Evolutionary conservation across 2,888 invertebrate species (phyloP).

Genomic region (Eilema sororculum): DNA sequence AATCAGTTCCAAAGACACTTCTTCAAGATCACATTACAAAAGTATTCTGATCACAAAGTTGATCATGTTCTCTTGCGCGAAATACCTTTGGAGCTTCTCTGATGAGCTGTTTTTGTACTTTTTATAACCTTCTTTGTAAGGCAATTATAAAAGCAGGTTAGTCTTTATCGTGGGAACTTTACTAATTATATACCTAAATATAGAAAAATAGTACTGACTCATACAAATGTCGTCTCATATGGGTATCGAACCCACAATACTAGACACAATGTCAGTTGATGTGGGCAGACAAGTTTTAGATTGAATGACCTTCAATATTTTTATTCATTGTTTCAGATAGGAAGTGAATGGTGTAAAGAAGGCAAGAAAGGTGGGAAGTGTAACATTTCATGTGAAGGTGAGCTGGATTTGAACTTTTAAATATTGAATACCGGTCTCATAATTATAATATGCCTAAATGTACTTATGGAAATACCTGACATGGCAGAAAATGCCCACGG

Average conservation of each 20-base stretch:
- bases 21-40: neutral
- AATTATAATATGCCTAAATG: neutral
- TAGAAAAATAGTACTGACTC: neutral
- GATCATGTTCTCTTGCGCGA: too few relatives aligned
- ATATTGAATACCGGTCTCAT: neutral
- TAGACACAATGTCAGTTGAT: neutral
- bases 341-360: conserved; percentile 84
- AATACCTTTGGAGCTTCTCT: neutral
- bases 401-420: conserved; percentile 38
- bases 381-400: conserved; percentile 81
- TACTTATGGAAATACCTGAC: neutral
- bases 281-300: neutral
- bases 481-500: too few relatives aligned
- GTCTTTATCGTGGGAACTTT: neutral
- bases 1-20: neutral
- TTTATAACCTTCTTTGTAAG: neutral
- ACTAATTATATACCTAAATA: neutral
- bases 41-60: too few relatives aligned
- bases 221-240: neutral
- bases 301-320: neutral
- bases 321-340: conserved; percentile 71
- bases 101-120: neutral
- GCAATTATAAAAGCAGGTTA: neutral
- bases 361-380: conserved; percentile 83
- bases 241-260: neutral